Base-by-base conservation (phyloP, 2,113 vertebrate species). In the Tor tambroides region DNA sequence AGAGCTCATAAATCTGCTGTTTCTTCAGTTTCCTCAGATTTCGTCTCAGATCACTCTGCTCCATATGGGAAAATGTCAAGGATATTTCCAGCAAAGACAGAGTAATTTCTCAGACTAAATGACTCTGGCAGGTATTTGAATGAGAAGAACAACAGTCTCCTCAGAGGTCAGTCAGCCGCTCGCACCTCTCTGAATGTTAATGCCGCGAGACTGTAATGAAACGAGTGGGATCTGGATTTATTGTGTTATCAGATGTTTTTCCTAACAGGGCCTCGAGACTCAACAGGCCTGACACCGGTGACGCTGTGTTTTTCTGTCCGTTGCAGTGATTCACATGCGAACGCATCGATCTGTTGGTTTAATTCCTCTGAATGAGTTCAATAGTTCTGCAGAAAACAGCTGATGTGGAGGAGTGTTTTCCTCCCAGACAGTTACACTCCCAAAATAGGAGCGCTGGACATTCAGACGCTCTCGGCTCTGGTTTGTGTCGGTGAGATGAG, bases 31-130 rank as follows among this genome's bases (percentile, higher is more conserved):
- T 14, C 3, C 41, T 2, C 46, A 49, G 11, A 49, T 43, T 30
- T 26, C 12, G 3, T 28, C 43, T 32, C 28, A 7, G n/a, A 87
- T 10, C 35, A 35, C 28, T 54, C n/a, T 59, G 74, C n/a, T 89
- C 46, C 80, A 28, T 49, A 26, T 54, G 77, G 23, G 72, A 72
- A 91, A 91, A 92, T 86, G 87, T 93, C 89, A 88, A 49, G n/a
- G 0, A 2, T 43, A 23, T 85, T 91, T 56, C 63, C 87, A 54
- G 85, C 87, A 91, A 87, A 84, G 78, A 88, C 86, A 63, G 69
- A 76, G 80, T 30, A 89, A 91, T 91, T 92, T 90, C 74, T 88
- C 67, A 89, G 30, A 80, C 63, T 91, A 89, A 93, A 91, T 83
- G 86, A 88, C 81, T 77, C 67, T 5, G 1, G 49, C 83, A 78